Evolutionary conservation across 2,113 vertebrate genomes (phyloP), one percentile per base, ranked within the genome.

Genomic region (Scophthalmus maximus): DNA sequence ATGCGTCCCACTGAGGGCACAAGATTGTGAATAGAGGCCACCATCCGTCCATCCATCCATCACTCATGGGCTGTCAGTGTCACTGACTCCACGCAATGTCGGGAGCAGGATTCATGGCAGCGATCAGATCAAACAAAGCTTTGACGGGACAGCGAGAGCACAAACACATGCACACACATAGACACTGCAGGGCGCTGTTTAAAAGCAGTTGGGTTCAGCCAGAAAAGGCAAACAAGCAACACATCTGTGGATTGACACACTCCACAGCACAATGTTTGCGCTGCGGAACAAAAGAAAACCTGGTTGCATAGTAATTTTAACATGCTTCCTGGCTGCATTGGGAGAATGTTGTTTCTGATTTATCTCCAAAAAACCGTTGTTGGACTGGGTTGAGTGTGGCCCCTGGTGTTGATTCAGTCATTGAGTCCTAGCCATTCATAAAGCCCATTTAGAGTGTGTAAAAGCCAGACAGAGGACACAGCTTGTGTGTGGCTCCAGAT

Each of bases 401-500:
- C 84, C 78, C 80, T 72, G 76, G 83, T 87, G 81, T 90, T 87
- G 81, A 89, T 69, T 88, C 74, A 79, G 75, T 72, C 81, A 82
- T 64, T 84, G 81, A 90, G 80, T 85, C 64, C 66, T 34, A 79
- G 83, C 83, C 79, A 83, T 88, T 86, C 88, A 78, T 79, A 78
- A 87, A 90, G 79, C 79, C 83, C 66, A 83, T 83, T 86, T 79
- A 81, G 75, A 83, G 80, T 67, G 84, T 78, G 82, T 78, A 58
- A 77, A 69, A 88, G 68, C 73, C 78, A 87, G 73, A 65, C 78
- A 73, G 82, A 68, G 73, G 68, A 40, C 84, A 81, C 88, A 89
- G 88, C 86, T 76, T 84, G 85, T 78, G 75, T 77, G 85, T 79
- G 87, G 85, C 86, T 88, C 76, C 84, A 88, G 70, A 81, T 80